phyloP scores from a whole-genome alignment of 2,888 invertebrate species.

The Netelia melanura region DNA sequence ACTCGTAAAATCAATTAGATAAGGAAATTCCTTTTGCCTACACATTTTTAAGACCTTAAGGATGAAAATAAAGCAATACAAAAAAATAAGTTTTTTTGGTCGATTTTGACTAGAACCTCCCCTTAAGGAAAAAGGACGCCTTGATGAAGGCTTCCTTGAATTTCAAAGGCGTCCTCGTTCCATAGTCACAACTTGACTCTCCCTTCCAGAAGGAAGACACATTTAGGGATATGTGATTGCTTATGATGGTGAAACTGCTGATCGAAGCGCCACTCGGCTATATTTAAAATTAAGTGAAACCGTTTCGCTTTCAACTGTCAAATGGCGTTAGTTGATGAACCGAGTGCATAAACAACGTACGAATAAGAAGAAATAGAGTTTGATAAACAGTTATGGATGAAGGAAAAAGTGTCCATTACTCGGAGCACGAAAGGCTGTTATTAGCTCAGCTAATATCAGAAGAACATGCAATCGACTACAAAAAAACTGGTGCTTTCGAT shows the following conservation, averaged over 20 bases:
- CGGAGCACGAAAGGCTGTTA: constrained; percentile 34
- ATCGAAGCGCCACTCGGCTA: not conserved
- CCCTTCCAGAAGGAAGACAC: constrained; percentile 24
- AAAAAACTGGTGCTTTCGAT: constrained; percentile 31
- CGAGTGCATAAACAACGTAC: too few relatives aligned
- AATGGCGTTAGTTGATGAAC: not conserved
- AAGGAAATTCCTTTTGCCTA: constrained; percentile 3
- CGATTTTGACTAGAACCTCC: constrained; percentile 41
- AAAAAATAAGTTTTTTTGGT: constrained; percentile 19
- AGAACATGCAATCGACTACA: constrained; percentile 26
- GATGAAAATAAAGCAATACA: constrained; percentile 9
- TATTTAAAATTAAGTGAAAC: constrained; percentile 37
- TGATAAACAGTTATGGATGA: constrained; percentile 9
- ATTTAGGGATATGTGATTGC: constrained; percentile 11
- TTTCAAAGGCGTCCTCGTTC: constrained; percentile 34
- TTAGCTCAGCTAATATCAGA: constrained; percentile 42
- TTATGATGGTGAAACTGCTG: too few relatives aligned
- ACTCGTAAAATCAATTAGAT: constrained; percentile 19
- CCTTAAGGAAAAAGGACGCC: constrained; percentile 9
- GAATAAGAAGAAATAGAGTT: too few relatives aligned
- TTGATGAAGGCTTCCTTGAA: constrained; percentile 41
- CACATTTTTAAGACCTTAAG: too few relatives aligned
- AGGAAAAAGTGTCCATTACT: constrained; percentile 14
- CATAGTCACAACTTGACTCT: constrained; percentile 30
- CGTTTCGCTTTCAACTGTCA: not conserved